These are phyloP conservation scores for Laothoe populi DNA, from an alignment of 2,888 invertebrate genomes.

Conservation along the genomic window DNA sequence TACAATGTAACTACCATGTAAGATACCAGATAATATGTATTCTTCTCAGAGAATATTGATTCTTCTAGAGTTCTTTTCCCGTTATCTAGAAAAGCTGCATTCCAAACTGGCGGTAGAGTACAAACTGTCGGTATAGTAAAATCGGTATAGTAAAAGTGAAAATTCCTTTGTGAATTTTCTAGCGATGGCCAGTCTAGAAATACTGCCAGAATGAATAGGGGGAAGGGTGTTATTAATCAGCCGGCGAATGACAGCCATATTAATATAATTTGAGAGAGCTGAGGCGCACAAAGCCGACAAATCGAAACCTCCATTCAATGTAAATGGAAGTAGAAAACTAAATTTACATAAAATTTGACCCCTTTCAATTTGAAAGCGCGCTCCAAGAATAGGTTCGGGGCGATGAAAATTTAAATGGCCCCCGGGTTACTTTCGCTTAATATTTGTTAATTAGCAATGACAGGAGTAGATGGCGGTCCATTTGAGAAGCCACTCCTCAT, in stretches of 20 bases:
- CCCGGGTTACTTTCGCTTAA: conserved; percentile 53
- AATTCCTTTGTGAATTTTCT: too few relatives aligned
- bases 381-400: conserved; percentile 39
- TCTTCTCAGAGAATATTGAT: too few relatives aligned
- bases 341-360: conserved; percentile 53
- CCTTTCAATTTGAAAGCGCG: conserved; percentile 47
- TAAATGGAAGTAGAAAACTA: conserved; percentile 50
- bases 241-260: background rate
- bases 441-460: conserved; percentile 54
- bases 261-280: conserved; percentile 21
- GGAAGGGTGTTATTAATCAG: too few relatives aligned
- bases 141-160: too few relatives aligned
- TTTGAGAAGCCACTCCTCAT: conserved; percentile 4
- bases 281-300: conserved; percentile 4
- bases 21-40: too few relatives aligned
- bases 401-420: conserved; percentile 57
- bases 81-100: too few relatives aligned
- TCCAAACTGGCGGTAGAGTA: too few relatives aligned
- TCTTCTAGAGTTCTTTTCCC: too few relatives aligned
- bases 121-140: too few relatives aligned
- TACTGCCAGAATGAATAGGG: too few relatives aligned
- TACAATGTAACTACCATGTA: too few relatives aligned
- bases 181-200: too few relatives aligned
- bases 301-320: conserved; percentile 35
- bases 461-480: conserved; percentile 12